A percentile compares a stretch with the other conserved stretches of the same genome.
Evolutionary conservation across 2,113 vertebrate species (phyloP).

Genomic region (Forbesichthys agassizii): DNA sequence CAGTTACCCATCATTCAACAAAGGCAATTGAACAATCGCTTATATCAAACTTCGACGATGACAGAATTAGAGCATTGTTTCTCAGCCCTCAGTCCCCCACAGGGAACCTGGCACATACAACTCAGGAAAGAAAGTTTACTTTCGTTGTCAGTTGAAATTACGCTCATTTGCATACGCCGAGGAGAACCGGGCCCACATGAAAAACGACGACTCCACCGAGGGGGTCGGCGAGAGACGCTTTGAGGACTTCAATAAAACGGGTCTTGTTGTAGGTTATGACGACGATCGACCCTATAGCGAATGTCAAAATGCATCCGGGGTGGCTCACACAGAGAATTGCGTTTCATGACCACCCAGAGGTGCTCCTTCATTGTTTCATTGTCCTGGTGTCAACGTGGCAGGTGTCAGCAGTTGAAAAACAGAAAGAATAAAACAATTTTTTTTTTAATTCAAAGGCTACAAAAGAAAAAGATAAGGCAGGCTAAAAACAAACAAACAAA

Average conservation of each 20-base stretch:
- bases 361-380: background rate
- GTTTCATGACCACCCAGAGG: background rate
- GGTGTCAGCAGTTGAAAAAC: background rate
- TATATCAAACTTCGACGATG: slow-evolving; percentile 78
- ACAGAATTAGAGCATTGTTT: slow-evolving; percentile 81
- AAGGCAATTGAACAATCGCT: slow-evolving; percentile 71
- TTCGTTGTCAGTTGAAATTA: slow-evolving; percentile 74
- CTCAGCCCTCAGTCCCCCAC: slow-evolving; percentile 60
- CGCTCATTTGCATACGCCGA: slow-evolving; percentile 69
- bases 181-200: slow-evolving; percentile 55
- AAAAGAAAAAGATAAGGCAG: slow-evolving; percentile 32
- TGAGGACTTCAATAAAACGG: slow-evolving; percentile 31
- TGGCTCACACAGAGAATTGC: slow-evolving; percentile 4
- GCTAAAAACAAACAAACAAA: slow-evolving; percentile 27
- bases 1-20: slow-evolving; percentile 67
- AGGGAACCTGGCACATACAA: slow-evolving; percentile 61
- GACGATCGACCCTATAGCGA: slow-evolving; percentile 40
- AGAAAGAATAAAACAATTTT: background rate
- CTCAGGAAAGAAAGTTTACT: slow-evolving; percentile 73
- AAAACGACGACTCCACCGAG: slow-evolving; percentile 53
- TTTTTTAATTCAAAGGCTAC: background rate
- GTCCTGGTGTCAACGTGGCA: background rate
- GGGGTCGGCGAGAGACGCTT: slow-evolving; percentile 21
- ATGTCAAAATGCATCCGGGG: slow-evolving; percentile 15
- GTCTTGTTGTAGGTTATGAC: slow-evolving; percentile 27